These are phyloP conservation scores for Ladona fulva DNA, from an alignment of 1,140 invertebrate genomes.

Conservation along the genomic window DNA sequence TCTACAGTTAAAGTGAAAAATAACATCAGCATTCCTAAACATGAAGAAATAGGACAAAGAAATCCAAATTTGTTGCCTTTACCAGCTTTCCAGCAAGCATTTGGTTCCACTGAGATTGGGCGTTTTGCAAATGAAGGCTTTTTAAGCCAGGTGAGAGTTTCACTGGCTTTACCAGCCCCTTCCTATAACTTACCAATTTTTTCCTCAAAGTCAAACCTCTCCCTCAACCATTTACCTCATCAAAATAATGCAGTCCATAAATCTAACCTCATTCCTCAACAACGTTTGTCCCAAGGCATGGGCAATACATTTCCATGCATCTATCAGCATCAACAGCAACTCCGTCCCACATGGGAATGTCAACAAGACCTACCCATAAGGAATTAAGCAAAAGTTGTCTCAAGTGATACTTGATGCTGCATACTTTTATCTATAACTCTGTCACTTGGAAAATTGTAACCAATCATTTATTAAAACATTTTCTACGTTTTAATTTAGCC, in stretches of 20 bases:
- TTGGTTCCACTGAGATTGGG: slow-evolving; percentile 67
- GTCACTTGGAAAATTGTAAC: too few relatives aligned
- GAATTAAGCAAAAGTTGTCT: background rate
- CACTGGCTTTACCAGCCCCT: background rate
- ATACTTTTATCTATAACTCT: too few relatives aligned
- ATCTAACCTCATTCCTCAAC: background rate
- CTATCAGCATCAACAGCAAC: background rate
- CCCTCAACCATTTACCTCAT: background rate
- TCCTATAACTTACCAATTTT: background rate
- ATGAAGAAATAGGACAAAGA: background rate
- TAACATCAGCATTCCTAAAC: background rate
- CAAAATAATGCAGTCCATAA: background rate
- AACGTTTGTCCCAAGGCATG: background rate
- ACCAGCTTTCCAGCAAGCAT: slow-evolving; percentile 65
- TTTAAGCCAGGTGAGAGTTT: slow-evolving; percentile 20
- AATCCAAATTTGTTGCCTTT: slow-evolving; percentile 35
- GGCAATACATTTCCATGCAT: background rate
- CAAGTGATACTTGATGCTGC: too few relatives aligned
- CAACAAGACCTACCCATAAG: background rate
- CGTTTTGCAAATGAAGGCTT: slow-evolving; percentile 50
- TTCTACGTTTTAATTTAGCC: too few relatives aligned
- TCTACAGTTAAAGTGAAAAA: background rate
- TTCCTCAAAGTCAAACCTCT: background rate
- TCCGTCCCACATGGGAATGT: background rate
- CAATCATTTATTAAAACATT: too few relatives aligned